phyloP scores from a whole-genome alignment of 2,888 invertebrate genomes.

The Ichneumon xanthorius region DNA sequence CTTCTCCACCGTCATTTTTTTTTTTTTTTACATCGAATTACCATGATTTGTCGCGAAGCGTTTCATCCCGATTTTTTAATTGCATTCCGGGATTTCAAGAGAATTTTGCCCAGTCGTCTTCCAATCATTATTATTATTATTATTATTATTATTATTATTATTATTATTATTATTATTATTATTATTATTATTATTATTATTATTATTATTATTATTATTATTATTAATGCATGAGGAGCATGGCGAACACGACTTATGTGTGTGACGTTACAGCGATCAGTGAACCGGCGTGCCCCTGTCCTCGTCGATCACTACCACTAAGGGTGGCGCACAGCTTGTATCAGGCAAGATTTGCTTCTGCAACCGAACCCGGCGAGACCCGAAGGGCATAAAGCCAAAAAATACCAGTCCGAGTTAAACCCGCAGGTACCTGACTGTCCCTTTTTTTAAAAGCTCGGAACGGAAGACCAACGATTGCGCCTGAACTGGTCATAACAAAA shows the following conservation, averaged over 20 bases:
- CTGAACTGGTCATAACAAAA: conserved; percentile 53
- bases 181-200: not conserved
- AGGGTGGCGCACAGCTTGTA: not conserved
- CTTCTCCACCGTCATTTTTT: not conserved
- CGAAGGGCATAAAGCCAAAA: conserved; percentile 10
- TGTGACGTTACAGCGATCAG: conserved; percentile 48
- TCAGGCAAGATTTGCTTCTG: conserved; percentile 12
- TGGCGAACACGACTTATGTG: conserved; percentile 24
- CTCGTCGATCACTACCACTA: conserved; percentile 56
- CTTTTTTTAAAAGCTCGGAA: conserved; percentile 30
- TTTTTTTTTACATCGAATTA: not conserved
- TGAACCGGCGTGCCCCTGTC: conserved; percentile 42
- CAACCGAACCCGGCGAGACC: not conserved
- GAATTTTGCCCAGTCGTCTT: too few relatives aligned
- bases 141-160: too few relatives aligned
- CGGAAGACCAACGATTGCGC: conserved; percentile 56
- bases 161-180: not conserved
- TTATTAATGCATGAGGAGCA: not conserved
- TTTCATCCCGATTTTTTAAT: not conserved
- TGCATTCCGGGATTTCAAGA: too few relatives aligned
- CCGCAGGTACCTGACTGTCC: conserved; percentile 3
- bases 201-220: not conserved
- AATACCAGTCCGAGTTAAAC: conserved; percentile 21
- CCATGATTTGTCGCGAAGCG: not conserved
- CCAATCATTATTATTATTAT: too few relatives aligned